Percentiles rank a stretch among this genome's conserved stretches.
Evolutionary conservation across 2,888 invertebrate genomes (phyloP).

Genomic region (Hipparchia sbordonii): DNA sequence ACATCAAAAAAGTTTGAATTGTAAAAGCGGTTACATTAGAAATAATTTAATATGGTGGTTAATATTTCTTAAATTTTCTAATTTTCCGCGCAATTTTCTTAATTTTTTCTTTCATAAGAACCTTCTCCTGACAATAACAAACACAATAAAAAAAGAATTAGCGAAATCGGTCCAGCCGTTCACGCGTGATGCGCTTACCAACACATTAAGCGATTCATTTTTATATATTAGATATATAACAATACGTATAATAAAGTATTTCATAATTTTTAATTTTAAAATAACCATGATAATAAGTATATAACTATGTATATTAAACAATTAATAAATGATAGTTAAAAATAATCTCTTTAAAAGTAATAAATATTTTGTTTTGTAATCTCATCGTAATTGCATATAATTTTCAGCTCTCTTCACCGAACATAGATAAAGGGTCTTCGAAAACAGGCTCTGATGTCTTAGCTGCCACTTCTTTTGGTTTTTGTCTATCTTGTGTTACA

Average conservation of each 20-base stretch:
- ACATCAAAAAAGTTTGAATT: too few species aligned
- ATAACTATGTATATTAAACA: background rate
- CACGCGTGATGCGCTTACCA: too few species aligned
- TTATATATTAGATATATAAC: too few species aligned
- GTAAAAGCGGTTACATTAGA: too few species aligned
- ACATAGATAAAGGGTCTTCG: constrained; percentile 63
- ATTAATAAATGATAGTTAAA: background rate
- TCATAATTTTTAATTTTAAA: background rate
- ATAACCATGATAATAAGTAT: background rate
- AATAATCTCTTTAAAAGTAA: background rate
- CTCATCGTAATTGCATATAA: background rate
- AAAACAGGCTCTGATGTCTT: constrained; percentile 56
- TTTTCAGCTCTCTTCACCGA: constrained; percentile 48
- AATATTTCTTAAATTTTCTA: too few species aligned
- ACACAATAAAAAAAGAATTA: too few species aligned
- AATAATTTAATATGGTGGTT: too few species aligned
- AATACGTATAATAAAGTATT: background rate
- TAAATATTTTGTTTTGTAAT: constrained; percentile 8
- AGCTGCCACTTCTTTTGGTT: constrained; percentile 43
- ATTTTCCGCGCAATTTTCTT: too few species aligned
- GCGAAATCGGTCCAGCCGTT: too few species aligned
- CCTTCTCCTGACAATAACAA: too few species aligned
- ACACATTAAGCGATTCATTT: too few species aligned
- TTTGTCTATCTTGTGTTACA: constrained; percentile 11
- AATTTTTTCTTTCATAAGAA: too few species aligned